phyloP scores from a whole-genome alignment of 2,113 vertebrate species.

The Ageneiosus marmoratus region DNA sequence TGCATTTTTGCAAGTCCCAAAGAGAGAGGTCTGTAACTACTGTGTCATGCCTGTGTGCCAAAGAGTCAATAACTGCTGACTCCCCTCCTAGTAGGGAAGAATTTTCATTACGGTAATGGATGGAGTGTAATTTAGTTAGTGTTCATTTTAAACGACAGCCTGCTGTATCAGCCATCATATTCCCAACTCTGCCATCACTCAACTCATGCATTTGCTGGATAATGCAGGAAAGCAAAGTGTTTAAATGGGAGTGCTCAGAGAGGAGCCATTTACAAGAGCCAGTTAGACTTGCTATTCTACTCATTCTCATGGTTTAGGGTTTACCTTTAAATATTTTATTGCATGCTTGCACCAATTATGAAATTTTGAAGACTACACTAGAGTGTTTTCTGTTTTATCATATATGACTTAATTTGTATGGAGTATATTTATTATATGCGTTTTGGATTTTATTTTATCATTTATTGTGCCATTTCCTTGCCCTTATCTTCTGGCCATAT shows the following conservation, averaged over 20 bases:
- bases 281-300: slow-evolving; percentile 13
- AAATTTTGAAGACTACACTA: neutral
- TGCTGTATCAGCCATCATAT: slow-evolving; percentile 72
- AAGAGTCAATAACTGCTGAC: slow-evolving; percentile 40
- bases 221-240: slow-evolving; percentile 39
- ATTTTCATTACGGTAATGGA: slow-evolving; percentile 76
- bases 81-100: slow-evolving; percentile 48
- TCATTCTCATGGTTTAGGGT: slow-evolving; percentile 34
- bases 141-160: slow-evolving; percentile 68
- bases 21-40: slow-evolving; percentile 39
- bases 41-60: slow-evolving; percentile 55
- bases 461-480: slow-evolving; percentile 26
- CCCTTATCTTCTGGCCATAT: slow-evolving; percentile 28
- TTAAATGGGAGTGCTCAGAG: slow-evolving; percentile 51
- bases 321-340: slow-evolving; percentile 35
- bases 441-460: slow-evolving; percentile 24
- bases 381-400: slow-evolving; percentile 28
- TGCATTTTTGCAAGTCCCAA: slow-evolving; percentile 17
- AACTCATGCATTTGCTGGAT: slow-evolving; percentile 44
- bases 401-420: slow-evolving; percentile 4
- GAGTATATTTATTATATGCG: slow-evolving; percentile 42
- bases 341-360: slow-evolving; percentile 45
- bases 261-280: slow-evolving; percentile 58
- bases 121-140: slow-evolving; percentile 74
- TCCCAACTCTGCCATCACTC: slow-evolving; percentile 55